Percentiles rank a stretch among this genome's conserved stretches.
These are phyloP conservation scores for Heliconius eleuchia DNA, from an alignment of 1,140 invertebrate genomes.

Conservation along the genomic window DNA sequence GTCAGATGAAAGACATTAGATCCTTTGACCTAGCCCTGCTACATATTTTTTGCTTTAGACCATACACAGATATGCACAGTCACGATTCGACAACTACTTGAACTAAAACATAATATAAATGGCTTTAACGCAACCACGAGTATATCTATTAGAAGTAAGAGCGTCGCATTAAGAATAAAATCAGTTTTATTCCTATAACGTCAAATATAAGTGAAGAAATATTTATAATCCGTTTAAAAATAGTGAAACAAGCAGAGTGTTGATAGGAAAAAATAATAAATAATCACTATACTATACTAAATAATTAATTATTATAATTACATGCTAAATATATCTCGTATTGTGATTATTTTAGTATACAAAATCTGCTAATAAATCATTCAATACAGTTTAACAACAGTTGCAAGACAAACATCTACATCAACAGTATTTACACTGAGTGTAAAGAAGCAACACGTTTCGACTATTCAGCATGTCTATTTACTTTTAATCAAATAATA, in stretches of 20 bases:
- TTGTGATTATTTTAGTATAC: neutral
- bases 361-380: neutral
- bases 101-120: slow-evolving; percentile 38
- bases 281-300: no score
- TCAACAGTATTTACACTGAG: slow-evolving; percentile 1
- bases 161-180: no score
- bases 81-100: slow-evolving; percentile 42
- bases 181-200: no score
- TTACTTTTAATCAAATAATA: slow-evolving; percentile 14
- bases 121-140: neutral
- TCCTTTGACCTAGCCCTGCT: no score
- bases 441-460: neutral
- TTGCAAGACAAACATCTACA: slow-evolving; percentile 13
- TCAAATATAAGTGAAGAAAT: no score
- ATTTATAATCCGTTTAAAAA: no score
- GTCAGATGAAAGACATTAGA: neutral
- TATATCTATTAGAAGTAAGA: neutral
- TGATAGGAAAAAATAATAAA: no score
- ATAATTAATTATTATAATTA: neutral
- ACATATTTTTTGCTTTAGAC: slow-evolving; percentile 26
- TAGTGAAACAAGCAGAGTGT: no score
- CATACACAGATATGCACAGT: slow-evolving; percentile 39
- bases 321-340: neutral
- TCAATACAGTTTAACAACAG: neutral
- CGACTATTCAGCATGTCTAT: neutral